phyloP scores from a whole-genome alignment of 2,888 invertebrate species.

The Hydrotaea diabolus region DNA sequence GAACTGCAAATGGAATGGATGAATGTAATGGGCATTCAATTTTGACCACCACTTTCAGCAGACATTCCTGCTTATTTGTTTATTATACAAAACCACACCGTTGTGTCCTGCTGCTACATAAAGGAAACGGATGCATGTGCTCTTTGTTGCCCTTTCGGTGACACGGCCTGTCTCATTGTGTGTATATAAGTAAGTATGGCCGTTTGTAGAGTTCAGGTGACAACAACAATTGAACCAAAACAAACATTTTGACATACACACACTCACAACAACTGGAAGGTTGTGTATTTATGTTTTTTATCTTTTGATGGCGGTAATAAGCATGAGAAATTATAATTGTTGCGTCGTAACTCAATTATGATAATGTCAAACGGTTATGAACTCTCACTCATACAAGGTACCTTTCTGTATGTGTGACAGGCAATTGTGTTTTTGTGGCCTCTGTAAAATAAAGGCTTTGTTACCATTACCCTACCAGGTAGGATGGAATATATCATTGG shows the following conservation, averaged over 20 bases:
- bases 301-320: conserved; percentile 60
- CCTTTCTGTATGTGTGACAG: background rate
- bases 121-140: background rate
- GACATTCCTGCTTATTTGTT: conserved; percentile 11
- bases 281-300: conserved; percentile 37
- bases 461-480: too few relatives aligned
- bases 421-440: conserved; percentile 34
- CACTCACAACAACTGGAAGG: background rate
- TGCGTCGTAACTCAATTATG: conserved; percentile 64
- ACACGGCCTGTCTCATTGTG: background rate
- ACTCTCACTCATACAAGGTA: conserved; percentile 21
- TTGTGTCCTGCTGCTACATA: background rate
- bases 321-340: conserved; percentile 61
- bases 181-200: background rate
- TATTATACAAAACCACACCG: background rate
- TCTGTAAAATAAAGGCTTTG: background rate
- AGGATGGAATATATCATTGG: too few relatives aligned
- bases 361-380: conserved; percentile 52
- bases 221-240: background rate
- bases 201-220: background rate
- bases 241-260: background rate
- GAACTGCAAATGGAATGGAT: too few relatives aligned
- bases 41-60: background rate
- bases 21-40: background rate
- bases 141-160: background rate